Conservation (phyloP, 1,140 invertebrate genomes). For the Eumaeus atala region DNA sequence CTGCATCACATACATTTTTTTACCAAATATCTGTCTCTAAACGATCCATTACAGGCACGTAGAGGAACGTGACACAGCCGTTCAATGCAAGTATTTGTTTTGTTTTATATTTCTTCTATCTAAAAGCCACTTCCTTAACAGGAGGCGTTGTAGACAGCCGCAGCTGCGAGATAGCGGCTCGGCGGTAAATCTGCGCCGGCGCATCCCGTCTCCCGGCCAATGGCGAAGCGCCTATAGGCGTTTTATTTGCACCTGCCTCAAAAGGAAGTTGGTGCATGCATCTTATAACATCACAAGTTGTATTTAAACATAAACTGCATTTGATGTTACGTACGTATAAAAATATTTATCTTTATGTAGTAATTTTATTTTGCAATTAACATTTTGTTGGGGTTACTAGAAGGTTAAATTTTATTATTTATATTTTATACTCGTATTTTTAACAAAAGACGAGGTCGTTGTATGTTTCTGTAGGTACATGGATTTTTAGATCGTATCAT, state of each 20-base stretch:
- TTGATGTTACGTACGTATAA: no score
- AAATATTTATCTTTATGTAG: no score
- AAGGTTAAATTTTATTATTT: no score
- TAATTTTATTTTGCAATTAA: no score
- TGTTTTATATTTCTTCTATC: conserved; percentile 38
- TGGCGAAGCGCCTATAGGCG: conserved; percentile 29
- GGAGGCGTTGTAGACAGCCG: conserved; percentile 28
- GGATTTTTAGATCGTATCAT: no score
- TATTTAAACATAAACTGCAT: conserved; percentile 3
- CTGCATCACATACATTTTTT: no score
- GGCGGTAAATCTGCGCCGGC: conserved; percentile 46
- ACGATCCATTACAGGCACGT: not conserved
- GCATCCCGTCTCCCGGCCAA: conserved; percentile 42
- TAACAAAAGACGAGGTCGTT: no score
- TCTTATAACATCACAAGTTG: conserved; percentile 10
- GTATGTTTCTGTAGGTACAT: no score
- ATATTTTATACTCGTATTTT: no score
- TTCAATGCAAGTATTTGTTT: conserved; percentile 20
- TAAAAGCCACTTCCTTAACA: conserved; percentile 49
- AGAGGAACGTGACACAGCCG: conserved; percentile 9
- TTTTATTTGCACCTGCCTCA: conserved; percentile 52
- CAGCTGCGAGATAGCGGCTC: conserved; percentile 38
- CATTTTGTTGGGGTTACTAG: no score
- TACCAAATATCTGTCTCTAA: no score
- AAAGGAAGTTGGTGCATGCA: conserved; percentile 46